phyloP scores from a whole-genome alignment of 2,113 vertebrate species.

The Grantiella picta region DNA sequence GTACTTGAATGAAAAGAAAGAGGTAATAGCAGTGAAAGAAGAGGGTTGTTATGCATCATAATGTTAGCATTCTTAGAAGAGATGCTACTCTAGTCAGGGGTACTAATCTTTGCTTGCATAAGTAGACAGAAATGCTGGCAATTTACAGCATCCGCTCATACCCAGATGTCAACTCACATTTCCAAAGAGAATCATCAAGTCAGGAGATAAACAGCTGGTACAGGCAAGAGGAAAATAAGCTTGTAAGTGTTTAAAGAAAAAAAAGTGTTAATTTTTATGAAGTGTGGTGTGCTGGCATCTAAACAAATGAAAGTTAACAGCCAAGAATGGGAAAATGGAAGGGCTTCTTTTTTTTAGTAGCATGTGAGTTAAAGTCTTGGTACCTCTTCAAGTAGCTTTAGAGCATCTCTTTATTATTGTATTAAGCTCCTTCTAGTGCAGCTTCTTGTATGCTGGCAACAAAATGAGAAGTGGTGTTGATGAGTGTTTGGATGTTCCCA shows the following conservation, averaged over 20 bases:
- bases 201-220: slow-evolving; percentile 63
- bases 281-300: slow-evolving; percentile 24
- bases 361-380: not conserved
- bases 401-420: not conserved
- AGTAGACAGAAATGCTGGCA: slow-evolving; percentile 59
- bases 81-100: slow-evolving; percentile 19
- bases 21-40: slow-evolving; percentile 17
- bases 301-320: slow-evolving; percentile 42
- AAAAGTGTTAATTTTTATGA: slow-evolving; percentile 57
- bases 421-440: not conserved
- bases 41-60: slow-evolving; percentile 33
- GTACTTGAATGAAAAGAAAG: slow-evolving; percentile 29
- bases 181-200: slow-evolving; percentile 61
- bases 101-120: slow-evolving; percentile 58
- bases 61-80: slow-evolving; percentile 37
- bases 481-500: not conserved
- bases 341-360: not conserved
- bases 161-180: slow-evolving; percentile 58
- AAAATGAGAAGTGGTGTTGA: rapidly evolving
- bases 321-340: not conserved
- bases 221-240: slow-evolving; percentile 48
- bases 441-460: not conserved
- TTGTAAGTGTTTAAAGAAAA: slow-evolving; percentile 55
- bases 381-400: not conserved
- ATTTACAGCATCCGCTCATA: slow-evolving; percentile 52